Evolutionary conservation across 2,113 vertebrate species (phyloP).

Genomic region (Butorides virescens): DNA sequence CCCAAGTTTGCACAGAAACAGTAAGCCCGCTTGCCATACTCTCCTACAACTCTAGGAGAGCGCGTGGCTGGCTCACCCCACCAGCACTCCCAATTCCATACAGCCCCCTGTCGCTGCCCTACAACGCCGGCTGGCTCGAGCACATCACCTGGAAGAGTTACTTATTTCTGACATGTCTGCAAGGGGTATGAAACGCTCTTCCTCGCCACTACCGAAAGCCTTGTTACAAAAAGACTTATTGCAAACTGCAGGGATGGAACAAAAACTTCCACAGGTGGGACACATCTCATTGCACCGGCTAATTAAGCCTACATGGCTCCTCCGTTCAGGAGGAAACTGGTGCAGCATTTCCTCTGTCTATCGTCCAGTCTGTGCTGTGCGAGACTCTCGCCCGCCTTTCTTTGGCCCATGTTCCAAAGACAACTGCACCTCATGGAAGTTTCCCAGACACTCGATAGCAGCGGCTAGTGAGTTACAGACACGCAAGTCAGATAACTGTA

Average conservation of each 20-base stretch:
- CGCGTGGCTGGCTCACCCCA: not conserved
- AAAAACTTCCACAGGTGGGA: not conserved
- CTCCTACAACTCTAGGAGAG: not conserved
- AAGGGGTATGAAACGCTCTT: not conserved
- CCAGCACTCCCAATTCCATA: not conserved
- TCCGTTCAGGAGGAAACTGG: not conserved
- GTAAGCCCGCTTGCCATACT: not conserved
- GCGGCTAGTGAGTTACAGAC: not conserved
- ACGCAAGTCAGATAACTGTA: not conserved
- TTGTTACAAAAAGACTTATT: not conserved
- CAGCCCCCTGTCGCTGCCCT: not conserved
- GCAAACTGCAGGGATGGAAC: not conserved
- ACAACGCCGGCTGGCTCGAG: not conserved
- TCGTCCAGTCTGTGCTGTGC: not conserved
- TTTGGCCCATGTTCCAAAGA: not conserved
- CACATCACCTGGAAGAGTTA: not conserved
- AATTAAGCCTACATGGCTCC: not conserved
- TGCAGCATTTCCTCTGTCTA: not conserved
- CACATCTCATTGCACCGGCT: not conserved
- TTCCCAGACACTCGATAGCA: not conserved
- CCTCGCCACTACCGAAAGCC: not conserved
- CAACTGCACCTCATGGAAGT: not conserved
- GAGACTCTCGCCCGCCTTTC: not conserved
- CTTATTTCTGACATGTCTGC: not conserved
- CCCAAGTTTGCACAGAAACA: not conserved